A percentile compares a stretch with the other conserved stretches of the same genome.
Conservation (phyloP, 2,797 vertebrate genomes). For the Oryzias sinensis region DNA sequence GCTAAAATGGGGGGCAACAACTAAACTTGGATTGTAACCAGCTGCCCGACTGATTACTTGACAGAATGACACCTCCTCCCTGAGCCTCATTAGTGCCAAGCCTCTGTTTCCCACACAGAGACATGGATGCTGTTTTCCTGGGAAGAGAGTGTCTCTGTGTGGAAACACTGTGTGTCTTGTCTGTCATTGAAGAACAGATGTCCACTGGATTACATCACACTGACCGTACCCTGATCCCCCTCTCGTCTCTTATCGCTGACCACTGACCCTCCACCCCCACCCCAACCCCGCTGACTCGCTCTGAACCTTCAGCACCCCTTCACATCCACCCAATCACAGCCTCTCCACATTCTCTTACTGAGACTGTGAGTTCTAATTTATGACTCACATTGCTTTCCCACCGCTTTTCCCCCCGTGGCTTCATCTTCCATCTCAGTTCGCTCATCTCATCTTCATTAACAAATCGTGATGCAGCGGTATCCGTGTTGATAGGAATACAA, state of each 20-base stretch:
- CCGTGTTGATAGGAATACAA: constrained; percentile 16
- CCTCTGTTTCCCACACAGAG: constrained; percentile 60
- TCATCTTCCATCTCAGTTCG: constrained; percentile 60
- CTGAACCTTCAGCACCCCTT: constrained; percentile 30
- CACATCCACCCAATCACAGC: constrained; percentile 28
- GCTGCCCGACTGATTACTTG: constrained; percentile 55
- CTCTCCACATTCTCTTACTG: constrained; percentile 42
- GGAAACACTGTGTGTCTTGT: constrained; percentile 57
- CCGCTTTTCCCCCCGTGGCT: constrained; percentile 51
- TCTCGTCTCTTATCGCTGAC: constrained; percentile 37
- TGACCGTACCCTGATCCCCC: constrained; percentile 67
- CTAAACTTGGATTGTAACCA: constrained; percentile 55
- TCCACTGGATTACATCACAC: constrained; percentile 72
- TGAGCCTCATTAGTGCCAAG: constrained; percentile 70
- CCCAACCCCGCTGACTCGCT: constrained; percentile 11
- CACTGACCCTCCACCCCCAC: constrained; percentile 12
- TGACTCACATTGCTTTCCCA: constrained; percentile 52
- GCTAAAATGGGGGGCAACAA: constrained; percentile 22
- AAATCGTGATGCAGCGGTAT: constrained; percentile 47
- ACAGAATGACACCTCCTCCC: constrained; percentile 60
- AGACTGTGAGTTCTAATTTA: constrained; percentile 60
- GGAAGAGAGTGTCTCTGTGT: constrained; percentile 24
- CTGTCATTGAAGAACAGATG: constrained; percentile 73
- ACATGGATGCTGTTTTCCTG: constrained; percentile 43
- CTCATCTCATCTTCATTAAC: constrained; percentile 62